phyloP scores from a whole-genome alignment of 2,888 invertebrate genomes.

The Caenorhabditis plicata region DNA sequence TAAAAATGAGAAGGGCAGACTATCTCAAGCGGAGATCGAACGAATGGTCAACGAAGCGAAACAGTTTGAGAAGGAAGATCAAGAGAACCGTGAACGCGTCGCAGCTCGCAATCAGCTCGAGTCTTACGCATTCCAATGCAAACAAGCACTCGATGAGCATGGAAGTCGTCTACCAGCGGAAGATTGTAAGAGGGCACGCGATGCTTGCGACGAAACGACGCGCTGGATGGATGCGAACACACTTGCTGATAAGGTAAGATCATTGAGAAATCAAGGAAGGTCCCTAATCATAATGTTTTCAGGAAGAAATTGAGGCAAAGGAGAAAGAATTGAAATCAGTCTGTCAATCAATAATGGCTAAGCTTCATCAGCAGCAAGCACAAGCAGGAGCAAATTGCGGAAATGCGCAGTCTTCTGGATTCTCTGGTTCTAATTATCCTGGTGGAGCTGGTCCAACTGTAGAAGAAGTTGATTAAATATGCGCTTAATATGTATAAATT shows the following conservation, averaged over 20 bases:
- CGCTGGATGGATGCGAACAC: conserved; percentile 73
- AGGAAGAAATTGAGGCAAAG: conserved; percentile 51
- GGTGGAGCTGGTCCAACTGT: conserved; percentile 7
- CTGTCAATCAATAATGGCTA: conserved; percentile 50
- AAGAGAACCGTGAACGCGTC: conserved; percentile 70
- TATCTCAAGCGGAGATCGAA: conserved; percentile 89
- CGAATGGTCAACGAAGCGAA: conserved; percentile 83
- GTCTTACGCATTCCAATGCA: conserved; percentile 73
- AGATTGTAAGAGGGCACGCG: conserved; percentile 80
- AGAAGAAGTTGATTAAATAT: conserved; percentile 1
- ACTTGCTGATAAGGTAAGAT: conserved; percentile 83
- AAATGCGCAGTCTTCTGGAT: conserved; percentile 1
- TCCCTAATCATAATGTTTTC: no score
- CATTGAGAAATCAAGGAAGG: conserved; percentile 57
- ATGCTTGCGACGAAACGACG: conserved; percentile 86
- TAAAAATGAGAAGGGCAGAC: conserved; percentile 74
- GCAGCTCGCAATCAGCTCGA: conserved; percentile 83
- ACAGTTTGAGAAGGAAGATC: conserved; percentile 77
- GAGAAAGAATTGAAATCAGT: conserved; percentile 48
- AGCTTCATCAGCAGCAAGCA: conserved; percentile 37
- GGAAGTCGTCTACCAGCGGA: conserved; percentile 84
- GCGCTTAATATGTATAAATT: no score
- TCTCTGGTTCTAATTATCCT: neutral
- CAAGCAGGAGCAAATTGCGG: neutral
- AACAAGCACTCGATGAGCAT: conserved; percentile 54